Evolutionary conservation across 2,888 invertebrate species (phyloP).

Genomic region (Trachelus tabidus): DNA sequence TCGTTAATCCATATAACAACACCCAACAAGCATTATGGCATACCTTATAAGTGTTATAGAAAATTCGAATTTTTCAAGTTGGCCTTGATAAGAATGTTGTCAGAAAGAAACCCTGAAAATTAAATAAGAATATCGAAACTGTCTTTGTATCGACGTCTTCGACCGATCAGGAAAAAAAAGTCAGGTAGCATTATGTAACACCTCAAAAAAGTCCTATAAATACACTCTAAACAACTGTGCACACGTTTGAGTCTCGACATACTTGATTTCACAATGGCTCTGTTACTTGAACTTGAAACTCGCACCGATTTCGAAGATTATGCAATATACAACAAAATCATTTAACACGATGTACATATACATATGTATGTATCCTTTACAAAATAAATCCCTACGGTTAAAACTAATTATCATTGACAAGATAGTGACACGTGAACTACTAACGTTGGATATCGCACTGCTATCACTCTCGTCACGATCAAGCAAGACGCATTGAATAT

Average conservation of each 20-base stretch:
- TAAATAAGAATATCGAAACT: background rate
- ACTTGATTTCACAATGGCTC: background rate
- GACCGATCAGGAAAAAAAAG: background rate
- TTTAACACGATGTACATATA: background rate
- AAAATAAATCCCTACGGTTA: background rate
- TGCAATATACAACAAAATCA: background rate
- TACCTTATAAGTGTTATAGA: background rate
- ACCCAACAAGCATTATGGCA: background rate
- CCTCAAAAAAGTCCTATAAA: background rate
- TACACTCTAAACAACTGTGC: background rate
- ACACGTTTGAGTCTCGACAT: background rate
- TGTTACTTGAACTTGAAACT: background rate
- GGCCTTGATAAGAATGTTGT: background rate
- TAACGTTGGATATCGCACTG: background rate
- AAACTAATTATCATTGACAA: background rate
- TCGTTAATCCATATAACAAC: background rate
- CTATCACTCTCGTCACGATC: background rate
- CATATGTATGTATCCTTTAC: background rate
- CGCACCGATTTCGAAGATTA: background rate
- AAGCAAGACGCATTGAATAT: background rate
- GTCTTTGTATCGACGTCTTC: background rate
- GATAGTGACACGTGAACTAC: background rate
- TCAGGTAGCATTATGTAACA: background rate
- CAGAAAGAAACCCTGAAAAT: background rate
- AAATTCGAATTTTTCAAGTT: background rate